Evolutionary conservation across 1,140 invertebrate genomes (phyloP), one percentile per base, ranked within the genome.

Genomic region (Danaus plexippus): DNA sequence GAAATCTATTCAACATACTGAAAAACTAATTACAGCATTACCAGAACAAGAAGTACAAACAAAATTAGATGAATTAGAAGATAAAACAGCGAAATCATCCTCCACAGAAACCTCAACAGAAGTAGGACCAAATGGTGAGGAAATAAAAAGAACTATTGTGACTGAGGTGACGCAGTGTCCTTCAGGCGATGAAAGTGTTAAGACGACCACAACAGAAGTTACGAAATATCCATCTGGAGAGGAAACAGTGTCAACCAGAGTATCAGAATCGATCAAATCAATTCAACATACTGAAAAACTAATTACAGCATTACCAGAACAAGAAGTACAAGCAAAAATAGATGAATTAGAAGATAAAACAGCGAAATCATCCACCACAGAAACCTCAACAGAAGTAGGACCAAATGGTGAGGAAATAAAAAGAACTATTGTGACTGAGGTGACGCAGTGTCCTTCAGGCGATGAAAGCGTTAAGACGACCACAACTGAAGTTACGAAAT

Each of bases 391-490:
- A 32, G 54, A 44, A 54, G 56, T 44, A 32, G 64, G 64, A 42
- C 41, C 47, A 12, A 43, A 11, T 15, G 64, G 64, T 11, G 64
- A 60, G 52, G 45, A 63, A 49, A 70, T 67, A 43, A 61, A 49
- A 11, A 57, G 42, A 12, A 60, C 53, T 10, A 54, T 55, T 9
- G 44, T 65, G 11, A 67, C 58, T 46, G 60, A 70, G 57, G 51
- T 51, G 10, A 12, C 46, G 1, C 57, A 57, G 59, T 40, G 50
- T 32, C 59, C 60, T 32, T 46, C 15, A 11, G 63, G 67, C 49
- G 69, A 67, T 48, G 63, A 73, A 59, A 63, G 55, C 12, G 56
- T 65, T 45, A 68, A 63, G 59, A 71, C 54, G 48, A 61, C 59
- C 8, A 63, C 69, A 47, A 67, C 69, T 10, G 54, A 71, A 13